These are phyloP conservation scores for Xanthostigma xanthostigma DNA, from an alignment of 2,888 invertebrate species.

Conservation along the genomic window DNA sequence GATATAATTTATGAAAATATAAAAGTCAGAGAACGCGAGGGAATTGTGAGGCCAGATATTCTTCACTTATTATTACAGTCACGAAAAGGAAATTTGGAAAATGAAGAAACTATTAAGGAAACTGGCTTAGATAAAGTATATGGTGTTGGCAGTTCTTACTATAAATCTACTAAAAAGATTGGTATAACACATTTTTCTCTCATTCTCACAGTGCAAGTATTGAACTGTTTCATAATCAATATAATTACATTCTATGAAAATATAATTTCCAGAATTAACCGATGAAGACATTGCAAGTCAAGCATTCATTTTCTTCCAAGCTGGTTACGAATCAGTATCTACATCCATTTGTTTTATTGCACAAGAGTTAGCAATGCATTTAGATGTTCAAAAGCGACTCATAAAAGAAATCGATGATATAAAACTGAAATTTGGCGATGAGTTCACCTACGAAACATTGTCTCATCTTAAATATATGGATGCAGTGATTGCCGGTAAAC, in stretches of 20 bases:
- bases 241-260: too few relatives aligned
- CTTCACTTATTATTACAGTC: slow-evolving; percentile 24
- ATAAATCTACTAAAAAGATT: too few relatives aligned
- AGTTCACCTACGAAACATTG: slow-evolving; percentile 12
- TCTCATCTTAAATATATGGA: slow-evolving; percentile 18
- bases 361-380: slow-evolving; percentile 17
- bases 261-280: slow-evolving; percentile 19
- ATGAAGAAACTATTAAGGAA: too few relatives aligned
- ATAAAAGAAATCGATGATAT: slow-evolving; percentile 22
- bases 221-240: too few relatives aligned
- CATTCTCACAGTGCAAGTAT: too few relatives aligned
- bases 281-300: slow-evolving; percentile 32
- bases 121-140: too few relatives aligned
- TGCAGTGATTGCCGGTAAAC: slow-evolving; percentile 34
- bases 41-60: slow-evolving; percentile 19
- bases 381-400: slow-evolving; percentile 17
- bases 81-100: too few relatives aligned
- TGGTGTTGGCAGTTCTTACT: too few relatives aligned
- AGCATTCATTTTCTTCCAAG: slow-evolving; percentile 24
- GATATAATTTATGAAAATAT: not conserved
- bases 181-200: too few relatives aligned
- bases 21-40: not conserved
- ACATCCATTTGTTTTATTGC: slow-evolving; percentile 17
- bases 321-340: slow-evolving; percentile 20
- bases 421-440: slow-evolving; percentile 10